These are phyloP conservation scores for Clarias platycephalus DNA, from an alignment of 2,797 vertebrate genomes.

Conservation along the genomic window DNA sequence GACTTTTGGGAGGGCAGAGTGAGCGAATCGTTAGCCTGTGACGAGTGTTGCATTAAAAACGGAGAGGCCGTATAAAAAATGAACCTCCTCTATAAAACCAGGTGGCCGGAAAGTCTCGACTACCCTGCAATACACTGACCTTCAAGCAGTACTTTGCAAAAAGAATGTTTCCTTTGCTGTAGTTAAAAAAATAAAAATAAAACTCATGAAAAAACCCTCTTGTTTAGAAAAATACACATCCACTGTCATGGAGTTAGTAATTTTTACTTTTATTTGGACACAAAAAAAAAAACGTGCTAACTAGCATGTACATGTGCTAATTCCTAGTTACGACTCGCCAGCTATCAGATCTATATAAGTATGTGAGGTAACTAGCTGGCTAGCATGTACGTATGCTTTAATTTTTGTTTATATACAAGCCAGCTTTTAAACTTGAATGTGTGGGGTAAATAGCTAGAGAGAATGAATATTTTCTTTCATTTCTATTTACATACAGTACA, in stretches of 20 bases:
- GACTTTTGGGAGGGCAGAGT: conserved; percentile 31
- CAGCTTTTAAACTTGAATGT: background rate
- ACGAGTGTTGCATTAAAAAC: conserved; percentile 41
- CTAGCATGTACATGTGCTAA: no score
- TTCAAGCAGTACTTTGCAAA: conserved; percentile 53
- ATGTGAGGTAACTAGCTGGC: background rate
- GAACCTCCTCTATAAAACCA: conserved; percentile 51
- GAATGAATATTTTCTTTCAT: background rate
- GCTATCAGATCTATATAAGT: background rate
- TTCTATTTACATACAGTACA: background rate
- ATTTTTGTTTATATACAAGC: background rate
- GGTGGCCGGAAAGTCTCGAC: conserved; percentile 41
- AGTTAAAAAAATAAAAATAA: background rate
- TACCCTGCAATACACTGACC: conserved; percentile 39
- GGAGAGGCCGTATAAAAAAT: conserved; percentile 48
- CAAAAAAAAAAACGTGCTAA: background rate
- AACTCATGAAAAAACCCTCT: background rate
- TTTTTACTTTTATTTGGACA: background rate
- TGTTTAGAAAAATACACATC: background rate
- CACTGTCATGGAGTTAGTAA: background rate
- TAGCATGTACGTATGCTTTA: background rate
- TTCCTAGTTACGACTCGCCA: background rate
- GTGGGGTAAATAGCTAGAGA: background rate
- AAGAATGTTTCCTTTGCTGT: conserved; percentile 41
- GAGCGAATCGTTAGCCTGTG: conserved; percentile 46